phyloP scores from a whole-genome alignment of 2,113 vertebrate species.

The Ursus arctos region DNA sequence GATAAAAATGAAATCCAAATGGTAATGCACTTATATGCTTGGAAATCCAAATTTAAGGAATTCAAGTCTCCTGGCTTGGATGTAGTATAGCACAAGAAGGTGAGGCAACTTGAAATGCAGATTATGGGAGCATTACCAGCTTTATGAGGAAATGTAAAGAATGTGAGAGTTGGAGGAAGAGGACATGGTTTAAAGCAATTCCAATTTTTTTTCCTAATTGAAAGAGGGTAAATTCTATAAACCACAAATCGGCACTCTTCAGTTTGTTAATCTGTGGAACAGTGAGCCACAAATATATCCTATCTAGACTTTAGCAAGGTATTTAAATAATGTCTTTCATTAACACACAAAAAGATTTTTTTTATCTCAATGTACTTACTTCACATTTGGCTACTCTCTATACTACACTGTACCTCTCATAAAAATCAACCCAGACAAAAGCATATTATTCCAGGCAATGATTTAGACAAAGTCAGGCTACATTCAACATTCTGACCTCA shows the following conservation, averaged over 20 bases:
- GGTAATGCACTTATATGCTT: background rate
- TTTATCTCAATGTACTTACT: background rate
- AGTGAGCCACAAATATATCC: background rate
- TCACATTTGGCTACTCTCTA: background rate
- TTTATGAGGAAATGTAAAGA: background rate
- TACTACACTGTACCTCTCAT: background rate
- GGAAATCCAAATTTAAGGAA: conserved; percentile 29
- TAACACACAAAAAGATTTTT: background rate
- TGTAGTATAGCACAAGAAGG: background rate
- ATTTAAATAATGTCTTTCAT: conserved; percentile 44
- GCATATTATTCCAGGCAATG: background rate
- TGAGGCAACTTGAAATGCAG: background rate
- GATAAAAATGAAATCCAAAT: background rate
- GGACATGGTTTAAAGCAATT: background rate
- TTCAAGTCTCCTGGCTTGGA: background rate
- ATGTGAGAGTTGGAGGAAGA: background rate
- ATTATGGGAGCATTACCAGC: background rate
- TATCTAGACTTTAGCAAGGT: background rate
- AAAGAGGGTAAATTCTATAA: background rate
- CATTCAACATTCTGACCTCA: background rate
- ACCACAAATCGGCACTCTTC: background rate
- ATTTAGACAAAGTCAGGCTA: background rate
- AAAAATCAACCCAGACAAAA: background rate
- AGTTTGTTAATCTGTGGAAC: background rate
- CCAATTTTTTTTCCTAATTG: background rate